These are phyloP conservation scores for Eulithis testata DNA, from an alignment of 2,888 invertebrate species.

Conservation along the genomic window DNA sequence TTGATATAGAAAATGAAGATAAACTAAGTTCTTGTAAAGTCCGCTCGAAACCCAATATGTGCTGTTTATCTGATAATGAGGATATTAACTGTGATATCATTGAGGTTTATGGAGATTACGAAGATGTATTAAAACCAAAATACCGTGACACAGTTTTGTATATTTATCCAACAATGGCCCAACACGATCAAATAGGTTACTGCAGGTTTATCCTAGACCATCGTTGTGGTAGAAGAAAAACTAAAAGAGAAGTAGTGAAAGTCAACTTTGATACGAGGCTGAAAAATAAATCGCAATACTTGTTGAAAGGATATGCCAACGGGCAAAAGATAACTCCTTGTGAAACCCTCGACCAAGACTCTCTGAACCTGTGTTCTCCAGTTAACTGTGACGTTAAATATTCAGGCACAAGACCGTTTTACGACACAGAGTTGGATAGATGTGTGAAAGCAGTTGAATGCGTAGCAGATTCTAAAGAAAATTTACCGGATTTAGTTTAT, in stretches of 20 bases:
- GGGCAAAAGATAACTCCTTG: constrained; percentile 49
- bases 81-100: constrained; percentile 55
- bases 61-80: constrained; percentile 55
- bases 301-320: constrained; percentile 39
- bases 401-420: constrained; percentile 58
- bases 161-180: constrained; percentile 60
- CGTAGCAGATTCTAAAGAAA: constrained; percentile 46
- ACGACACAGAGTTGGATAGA: constrained; percentile 46
- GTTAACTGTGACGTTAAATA: constrained; percentile 69
- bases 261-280: constrained; percentile 64
- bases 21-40: constrained; percentile 50
- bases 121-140: constrained; percentile 50
- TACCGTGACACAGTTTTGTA: constrained; percentile 56
- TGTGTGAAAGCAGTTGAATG: constrained; percentile 60
- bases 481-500: constrained; percentile 62
- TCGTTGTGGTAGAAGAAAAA: constrained; percentile 47
- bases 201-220: constrained; percentile 58
- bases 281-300: constrained; percentile 38
- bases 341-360: constrained; percentile 59
- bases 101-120: constrained; percentile 47
- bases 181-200: constrained; percentile 63
- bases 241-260: constrained; percentile 44
- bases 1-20: constrained; percentile 63
- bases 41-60: constrained; percentile 52
- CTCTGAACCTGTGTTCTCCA: constrained; percentile 60